These are phyloP conservation scores for Glareola pratincola DNA, from an alignment of 2,113 vertebrate genomes.

Conservation along the genomic window DNA sequence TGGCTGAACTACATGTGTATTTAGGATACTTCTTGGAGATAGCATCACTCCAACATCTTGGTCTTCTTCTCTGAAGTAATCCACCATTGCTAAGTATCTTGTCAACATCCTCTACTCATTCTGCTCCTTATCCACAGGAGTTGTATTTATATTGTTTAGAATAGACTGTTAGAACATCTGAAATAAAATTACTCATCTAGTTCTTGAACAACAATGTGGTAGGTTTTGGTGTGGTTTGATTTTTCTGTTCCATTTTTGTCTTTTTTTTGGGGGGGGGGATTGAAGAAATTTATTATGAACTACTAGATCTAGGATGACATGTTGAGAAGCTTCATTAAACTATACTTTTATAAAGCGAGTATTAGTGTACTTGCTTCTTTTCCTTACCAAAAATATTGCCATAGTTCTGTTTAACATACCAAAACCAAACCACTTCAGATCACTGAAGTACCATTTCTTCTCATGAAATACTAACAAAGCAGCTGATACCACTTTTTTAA, in stretches of 20 bases:
- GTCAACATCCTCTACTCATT: neutral
- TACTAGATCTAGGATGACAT: neutral
- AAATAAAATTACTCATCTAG: neutral
- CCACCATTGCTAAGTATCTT: neutral
- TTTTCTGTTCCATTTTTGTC: too few species aligned
- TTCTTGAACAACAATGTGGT: neutral
- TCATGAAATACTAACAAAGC: neutral
- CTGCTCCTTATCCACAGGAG: neutral
- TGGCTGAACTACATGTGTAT: neutral
- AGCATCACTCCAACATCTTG: neutral
- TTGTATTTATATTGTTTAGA: neutral
- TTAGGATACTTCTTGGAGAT: neutral
- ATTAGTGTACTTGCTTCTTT: neutral
- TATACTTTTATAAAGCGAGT: neutral
- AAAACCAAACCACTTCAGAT: neutral
- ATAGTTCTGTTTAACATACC: neutral
- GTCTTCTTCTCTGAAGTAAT: neutral
- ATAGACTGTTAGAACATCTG: neutral
- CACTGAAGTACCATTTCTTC: neutral
- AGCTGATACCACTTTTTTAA: neutral
- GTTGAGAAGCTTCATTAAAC: neutral
- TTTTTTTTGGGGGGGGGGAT: too few species aligned
- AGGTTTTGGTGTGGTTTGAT: neutral
- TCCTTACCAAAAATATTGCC: neutral
- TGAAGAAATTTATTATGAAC: neutral